Evolutionary conservation across 1,140 invertebrate genomes (phyloP), one percentile per base, ranked within the genome.

Genomic region (Cecropterus lyciades): DNA sequence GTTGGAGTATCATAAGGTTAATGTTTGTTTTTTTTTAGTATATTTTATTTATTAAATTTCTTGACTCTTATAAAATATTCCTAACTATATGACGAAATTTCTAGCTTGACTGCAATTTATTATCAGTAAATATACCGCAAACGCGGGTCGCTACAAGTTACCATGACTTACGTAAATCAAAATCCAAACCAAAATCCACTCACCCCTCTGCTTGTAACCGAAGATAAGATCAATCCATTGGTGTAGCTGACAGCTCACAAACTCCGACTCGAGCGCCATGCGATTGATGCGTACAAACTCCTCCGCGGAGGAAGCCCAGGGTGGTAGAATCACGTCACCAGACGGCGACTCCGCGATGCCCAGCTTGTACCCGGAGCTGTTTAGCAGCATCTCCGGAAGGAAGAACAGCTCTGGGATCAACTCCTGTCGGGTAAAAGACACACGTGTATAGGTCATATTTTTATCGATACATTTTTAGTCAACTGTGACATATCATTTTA

Each of bases 221-320:
- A 99, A 99, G 80, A 99, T 99, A 51, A 99, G 93, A 93, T 99
- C 99, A 75, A 99, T 99, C 99, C 99, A 99, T 88, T 99, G 98
- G 86, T 99, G 99, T 60, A 99, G 94, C 93, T 99, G 99, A 90
- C 99, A 99, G 33, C 98, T 99, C 1, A 99, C 99, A 85, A 99
- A 99, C 91, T 99, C 99, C 0, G 98, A 99, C 90, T 99, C 99
- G 40, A 99, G 93, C 1, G 99, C 99, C 98, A 99, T 99, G 87
- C 99, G 94, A 93, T 99, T 99, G 74, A 99, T 97, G 59, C 98
- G 93, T 51, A 99, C 96, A 90, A 99, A 99, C 90, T 99, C 98
- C 92, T 99, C 98, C 1, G 99, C 97, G 1, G 96, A 97, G 15
- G 96, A 96, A 1, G 99, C 98, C 99, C 99, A 99, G 0, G 97